These are phyloP conservation scores for Aphelocoma californica DNA, from an alignment of 2,797 vertebrate species.

Conservation along the genomic window DNA sequence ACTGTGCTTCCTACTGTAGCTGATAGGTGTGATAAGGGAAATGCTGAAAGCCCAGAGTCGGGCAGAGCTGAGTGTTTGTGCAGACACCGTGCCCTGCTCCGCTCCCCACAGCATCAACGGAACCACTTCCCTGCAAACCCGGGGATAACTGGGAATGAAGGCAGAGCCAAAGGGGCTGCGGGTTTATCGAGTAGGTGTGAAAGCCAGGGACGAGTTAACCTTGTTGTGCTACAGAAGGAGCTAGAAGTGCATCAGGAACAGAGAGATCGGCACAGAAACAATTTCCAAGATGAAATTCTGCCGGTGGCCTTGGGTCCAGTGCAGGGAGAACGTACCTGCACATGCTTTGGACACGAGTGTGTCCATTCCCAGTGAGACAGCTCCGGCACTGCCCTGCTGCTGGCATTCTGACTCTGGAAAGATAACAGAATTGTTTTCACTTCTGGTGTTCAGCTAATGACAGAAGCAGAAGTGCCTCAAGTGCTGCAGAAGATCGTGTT, in stretches of 20 bases:
- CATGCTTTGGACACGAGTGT: background rate
- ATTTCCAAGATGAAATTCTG: background rate
- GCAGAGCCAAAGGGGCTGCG: background rate
- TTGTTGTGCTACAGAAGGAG: background rate
- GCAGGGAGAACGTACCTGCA: background rate
- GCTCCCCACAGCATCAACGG: background rate
- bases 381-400: background rate
- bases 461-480: conserved; percentile 19
- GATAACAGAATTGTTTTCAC: background rate
- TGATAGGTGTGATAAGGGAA: background rate
- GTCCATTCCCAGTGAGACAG: background rate
- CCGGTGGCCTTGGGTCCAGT: background rate
- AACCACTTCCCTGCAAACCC: background rate
- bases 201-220: background rate
- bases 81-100: background rate
- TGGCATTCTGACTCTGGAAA: background rate
- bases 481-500: background rate
- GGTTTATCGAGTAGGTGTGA: background rate
- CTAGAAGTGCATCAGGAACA: background rate
- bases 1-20: background rate
- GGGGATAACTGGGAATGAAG: background rate
- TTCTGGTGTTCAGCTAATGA: background rate
- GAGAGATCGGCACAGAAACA: background rate
- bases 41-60: background rate
- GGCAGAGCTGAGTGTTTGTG: background rate